Base-by-base conservation (phyloP, 2,888 invertebrate species). In the Azorinus chamasolen region DNA sequence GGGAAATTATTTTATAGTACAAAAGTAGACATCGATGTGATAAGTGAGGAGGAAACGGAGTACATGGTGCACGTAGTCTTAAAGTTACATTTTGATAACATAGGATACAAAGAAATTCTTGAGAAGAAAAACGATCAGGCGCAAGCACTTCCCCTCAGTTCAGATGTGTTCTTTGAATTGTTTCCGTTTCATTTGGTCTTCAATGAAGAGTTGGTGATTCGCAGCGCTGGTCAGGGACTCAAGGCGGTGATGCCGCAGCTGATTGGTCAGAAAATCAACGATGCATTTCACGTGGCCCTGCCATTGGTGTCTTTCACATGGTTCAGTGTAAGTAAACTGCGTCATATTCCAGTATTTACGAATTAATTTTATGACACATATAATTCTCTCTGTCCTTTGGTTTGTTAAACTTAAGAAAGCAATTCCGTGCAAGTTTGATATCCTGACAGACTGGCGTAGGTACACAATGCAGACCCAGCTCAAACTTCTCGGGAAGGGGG, bases 151-250 rank as follows among this genome's bases (percentile, higher is more conserved):
- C 89, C 88, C 1, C 70, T 89, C 2, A 79, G 81, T 20, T 86
- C 84, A 0, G 79, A 76, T 4, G 81, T 98, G 27, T 94, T 99
- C 53, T 98, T 99, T 89, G 98, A 99, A 93, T 97, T 99, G 90
- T 99, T 99, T 93, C 99, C 99, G 1, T 99, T 99, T 94, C 98
- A 98, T 94, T 96, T 99, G 84, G 98, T 98, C 48, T 99, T 99
- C 93, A 97, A 97, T 96, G 97, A 91, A 24, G 84, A 91, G 48
- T 88, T 93, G 91, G 79, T 83, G 27, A 91, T 93, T 39, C 84
- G 86, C 24, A 91, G 89, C 75, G 88, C 92, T 22, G 93, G 93
- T 2, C 77, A 86, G 37, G 92, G 92, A 0, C 83, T 93, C 12
- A 70, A 65, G n/a, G 91, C 91, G 32, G 88, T 92, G 4, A 79